These are phyloP conservation scores for Tachysurus vachellii DNA, from an alignment of 2,113 vertebrate species.

Conservation along the genomic window DNA sequence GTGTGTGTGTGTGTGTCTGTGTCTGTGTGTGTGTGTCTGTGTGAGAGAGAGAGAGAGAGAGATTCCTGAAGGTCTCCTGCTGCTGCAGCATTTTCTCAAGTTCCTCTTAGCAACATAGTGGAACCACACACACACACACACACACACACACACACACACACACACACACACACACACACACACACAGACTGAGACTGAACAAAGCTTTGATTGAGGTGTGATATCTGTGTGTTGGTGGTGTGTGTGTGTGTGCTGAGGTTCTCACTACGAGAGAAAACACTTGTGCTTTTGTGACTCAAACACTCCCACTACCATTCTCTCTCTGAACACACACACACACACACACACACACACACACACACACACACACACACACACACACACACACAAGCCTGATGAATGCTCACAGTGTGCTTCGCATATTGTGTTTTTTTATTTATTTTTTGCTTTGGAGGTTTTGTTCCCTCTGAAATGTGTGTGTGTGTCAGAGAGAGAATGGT, in stretches of 20 bases:
- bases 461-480: conserved; percentile 20
- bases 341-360: conserved; percentile 38
- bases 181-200: conserved; percentile 38
- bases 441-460: conserved; percentile 35
- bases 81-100: conserved; percentile 38
- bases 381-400: conserved; percentile 31
- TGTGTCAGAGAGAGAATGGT: neutral
- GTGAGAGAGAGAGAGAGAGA: neutral
- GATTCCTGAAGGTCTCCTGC: conserved; percentile 3
- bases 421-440: neutral
- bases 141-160: conserved; percentile 17
- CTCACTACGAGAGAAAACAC: conserved; percentile 59
- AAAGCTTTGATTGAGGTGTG: conserved; percentile 64
- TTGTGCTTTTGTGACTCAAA: conserved; percentile 43
- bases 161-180: conserved; percentile 30
- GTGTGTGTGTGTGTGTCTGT: neutral
- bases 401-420: conserved; percentile 36
- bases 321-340: neutral
- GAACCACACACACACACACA: conserved; percentile 25
- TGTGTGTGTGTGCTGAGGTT: conserved; percentile 73
- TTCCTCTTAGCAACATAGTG: conserved; percentile 16
- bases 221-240: conserved; percentile 68
- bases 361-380: conserved; percentile 42
- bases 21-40: conserved; percentile 18
- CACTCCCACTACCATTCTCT: conserved; percentile 50